These are phyloP conservation scores for Rhabdornis inornatus DNA, from an alignment of 2,113 vertebrate genomes.

Conservation along the genomic window DNA sequence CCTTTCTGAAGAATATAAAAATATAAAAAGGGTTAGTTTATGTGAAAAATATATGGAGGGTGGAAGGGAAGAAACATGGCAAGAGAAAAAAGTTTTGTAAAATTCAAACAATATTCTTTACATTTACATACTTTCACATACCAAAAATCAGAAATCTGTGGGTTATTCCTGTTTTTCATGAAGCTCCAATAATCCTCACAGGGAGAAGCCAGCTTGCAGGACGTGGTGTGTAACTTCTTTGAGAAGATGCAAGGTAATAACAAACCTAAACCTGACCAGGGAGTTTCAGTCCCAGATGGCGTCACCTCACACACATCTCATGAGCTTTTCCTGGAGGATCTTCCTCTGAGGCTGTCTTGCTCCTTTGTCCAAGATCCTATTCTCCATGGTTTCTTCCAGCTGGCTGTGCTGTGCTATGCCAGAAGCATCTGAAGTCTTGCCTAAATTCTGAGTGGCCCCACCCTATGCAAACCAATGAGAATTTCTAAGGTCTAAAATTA, in stretches of 20 bases:
- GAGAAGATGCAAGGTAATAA: neutral
- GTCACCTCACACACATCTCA: neutral
- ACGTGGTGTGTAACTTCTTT: neutral
- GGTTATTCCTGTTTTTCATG: neutral
- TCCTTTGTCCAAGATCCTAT: neutral
- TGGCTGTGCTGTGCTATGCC: neutral
- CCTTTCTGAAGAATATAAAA: neutral
- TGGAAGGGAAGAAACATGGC: accelerated
- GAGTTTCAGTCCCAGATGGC: neutral
- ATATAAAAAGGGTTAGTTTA: neutral
- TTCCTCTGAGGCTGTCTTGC: neutral
- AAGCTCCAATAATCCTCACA: neutral
- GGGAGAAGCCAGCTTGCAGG: neutral
- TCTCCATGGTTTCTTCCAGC: neutral
- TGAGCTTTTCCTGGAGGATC: neutral
- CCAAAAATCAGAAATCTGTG: neutral
- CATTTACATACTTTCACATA: neutral
- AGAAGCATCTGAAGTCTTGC: neutral
- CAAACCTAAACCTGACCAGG: neutral
- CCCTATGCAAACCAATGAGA: neutral
- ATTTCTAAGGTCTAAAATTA: neutral
- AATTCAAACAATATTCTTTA: neutral
- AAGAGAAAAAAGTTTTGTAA: neutral
- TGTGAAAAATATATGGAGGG: neutral
- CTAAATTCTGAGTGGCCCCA: neutral